Conservation (phyloP, 2,888 invertebrate species). For the Cynaeus angustus region DNA sequence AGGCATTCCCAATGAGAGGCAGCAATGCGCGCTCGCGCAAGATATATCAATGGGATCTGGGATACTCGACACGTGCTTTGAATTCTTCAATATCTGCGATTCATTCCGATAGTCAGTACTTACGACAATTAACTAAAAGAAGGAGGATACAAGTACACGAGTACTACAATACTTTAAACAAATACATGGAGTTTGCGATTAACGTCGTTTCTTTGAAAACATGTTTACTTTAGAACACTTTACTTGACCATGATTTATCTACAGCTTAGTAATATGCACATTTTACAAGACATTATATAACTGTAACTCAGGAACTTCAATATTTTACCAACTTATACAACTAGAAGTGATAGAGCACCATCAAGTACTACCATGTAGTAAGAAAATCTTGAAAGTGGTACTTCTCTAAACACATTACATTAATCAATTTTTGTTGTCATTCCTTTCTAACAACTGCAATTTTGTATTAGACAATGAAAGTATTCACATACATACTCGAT, state of each 20-base stretch:
- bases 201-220: slow-evolving; percentile 1
- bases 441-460: no score
- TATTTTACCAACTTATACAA: no score
- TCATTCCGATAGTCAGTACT: slow-evolving; percentile 18
- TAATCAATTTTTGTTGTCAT: no score
- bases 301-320: not conserved
- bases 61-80: slow-evolving; percentile 39
- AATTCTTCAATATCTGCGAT: slow-evolving; percentile 34
- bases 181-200: slow-evolving; percentile 8
- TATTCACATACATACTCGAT: no score
- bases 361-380: no score
- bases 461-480: no score
- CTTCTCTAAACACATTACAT: no score
- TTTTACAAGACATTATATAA: slow-evolving; percentile 1
- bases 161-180: slow-evolving; percentile 11
- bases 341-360: no score
- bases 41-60: slow-evolving; percentile 40
- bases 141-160: not conserved
- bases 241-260: slow-evolving; percentile 15
- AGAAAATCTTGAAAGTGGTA: no score
- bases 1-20: slow-evolving; percentile 18
- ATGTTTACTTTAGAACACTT: slow-evolving; percentile 25
- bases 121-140: slow-evolving; percentile 10
- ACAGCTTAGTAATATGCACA: not conserved
- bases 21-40: slow-evolving; percentile 26